Evolutionary conservation across 2,113 vertebrate species (phyloP), one percentile per base, ranked within the genome.

Genomic region (Furnarius figulus): DNA sequence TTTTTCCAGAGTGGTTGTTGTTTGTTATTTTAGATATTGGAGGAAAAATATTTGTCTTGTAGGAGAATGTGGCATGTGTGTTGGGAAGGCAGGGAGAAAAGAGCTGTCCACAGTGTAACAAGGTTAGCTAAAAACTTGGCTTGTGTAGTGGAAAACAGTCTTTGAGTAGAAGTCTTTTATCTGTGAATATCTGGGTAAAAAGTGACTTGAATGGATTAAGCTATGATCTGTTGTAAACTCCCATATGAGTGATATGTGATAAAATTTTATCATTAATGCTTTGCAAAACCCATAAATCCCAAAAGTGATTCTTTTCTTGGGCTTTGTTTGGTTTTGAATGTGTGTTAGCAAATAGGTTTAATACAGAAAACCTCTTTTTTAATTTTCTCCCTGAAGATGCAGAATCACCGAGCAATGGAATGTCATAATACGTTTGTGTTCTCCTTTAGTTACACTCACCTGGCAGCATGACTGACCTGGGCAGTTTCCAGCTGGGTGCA

Each of bases 11-110:
- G 39, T 35, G 47, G 50, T 75, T 35, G 46, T 68, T 85, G n/a
- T 70, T 96, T 85, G 71, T 87, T 94, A n/a, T 70, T 93, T 92
- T 71, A 91, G 82, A 92, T 91, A 40, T 25, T 33, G 68, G 67
- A 94, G 55, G 61, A 24, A 77, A 93, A 93, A 81, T 68, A 80
- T 2, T 87, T 90, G 33, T 1, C 33, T 90, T 85, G 81, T 63
- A 82, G 83, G 79, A 81, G 76, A 85, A 61, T 59, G 50, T 61
- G 79, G 87, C 13, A 10, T 44, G 59, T 74, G 42, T 88, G 25
- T 47, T 74, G 42, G 37, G 70, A 35, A 71, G 59, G 15, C 68
- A 63, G 83, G 23, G 52, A 90, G 77, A 73, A 92, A 52, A 94
- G 39, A 73, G 27, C 67, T 80, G 61, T 85, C 25, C 13, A 83